Evolutionary conservation across 2,888 invertebrate species (phyloP).

Genomic region (Anaspis maculata): DNA sequence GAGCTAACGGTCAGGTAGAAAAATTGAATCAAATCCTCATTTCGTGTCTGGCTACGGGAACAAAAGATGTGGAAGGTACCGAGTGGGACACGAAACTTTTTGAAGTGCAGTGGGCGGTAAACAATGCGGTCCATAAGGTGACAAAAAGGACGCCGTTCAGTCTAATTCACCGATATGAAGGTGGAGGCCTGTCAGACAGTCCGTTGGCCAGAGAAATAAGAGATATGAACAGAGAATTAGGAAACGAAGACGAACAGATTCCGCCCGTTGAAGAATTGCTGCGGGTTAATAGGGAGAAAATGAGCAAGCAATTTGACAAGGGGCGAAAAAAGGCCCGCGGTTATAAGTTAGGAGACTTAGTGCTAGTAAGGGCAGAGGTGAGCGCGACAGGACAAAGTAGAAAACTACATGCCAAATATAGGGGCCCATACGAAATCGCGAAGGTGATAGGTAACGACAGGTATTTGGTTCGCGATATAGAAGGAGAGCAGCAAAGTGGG

Average conservation of each 20-base stretch:
- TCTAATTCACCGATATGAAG: not conserved
- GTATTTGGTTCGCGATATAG: too few species aligned
- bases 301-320: conserved; percentile 2
- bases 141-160: too few species aligned
- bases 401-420: conserved; percentile 3
- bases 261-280: not conserved
- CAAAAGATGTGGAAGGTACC: too few species aligned
- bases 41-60: too few species aligned
- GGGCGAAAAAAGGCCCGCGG: not conserved
- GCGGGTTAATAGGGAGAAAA: conserved; percentile 1
- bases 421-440: too few species aligned
- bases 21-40: conserved; percentile 19
- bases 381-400: conserved; percentile 1
- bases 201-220: conserved; percentile 1
- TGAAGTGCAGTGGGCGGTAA: conserved; percentile 17
- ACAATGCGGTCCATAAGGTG: conserved; percentile 17
- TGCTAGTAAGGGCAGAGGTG: conserved; percentile 1
- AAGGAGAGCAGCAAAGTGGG: too few species aligned
- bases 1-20: too few species aligned
- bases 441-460: too few species aligned
- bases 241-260: not conserved
- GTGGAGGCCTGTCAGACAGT: not conserved
- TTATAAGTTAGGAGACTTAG: conserved; percentile 1
- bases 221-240: not conserved
- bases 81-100: conserved; percentile 11